phyloP scores from a whole-genome alignment of 2,888 invertebrate species.

The Athripsodes cinereus region DNA sequence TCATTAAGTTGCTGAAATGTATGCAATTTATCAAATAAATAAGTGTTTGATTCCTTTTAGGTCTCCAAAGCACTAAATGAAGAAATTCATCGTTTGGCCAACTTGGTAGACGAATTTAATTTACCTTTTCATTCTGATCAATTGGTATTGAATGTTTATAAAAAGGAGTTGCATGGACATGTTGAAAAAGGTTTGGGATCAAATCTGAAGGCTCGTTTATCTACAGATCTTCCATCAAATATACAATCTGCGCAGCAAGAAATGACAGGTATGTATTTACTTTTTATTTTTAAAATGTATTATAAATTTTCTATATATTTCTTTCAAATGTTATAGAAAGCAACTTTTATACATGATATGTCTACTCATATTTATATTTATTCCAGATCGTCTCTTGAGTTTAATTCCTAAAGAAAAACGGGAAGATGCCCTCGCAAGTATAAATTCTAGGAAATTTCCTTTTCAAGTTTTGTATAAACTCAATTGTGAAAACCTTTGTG shows the following conservation, averaged over 20 bases:
- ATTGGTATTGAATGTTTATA: constrained; percentile 83
- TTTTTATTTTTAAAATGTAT: no score
- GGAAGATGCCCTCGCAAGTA: constrained; percentile 43
- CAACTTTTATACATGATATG: no score
- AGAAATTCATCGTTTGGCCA: constrained; percentile 89
- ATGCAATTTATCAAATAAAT: not conserved
- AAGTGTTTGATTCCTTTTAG: constrained; percentile 35
- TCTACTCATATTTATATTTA: not conserved
- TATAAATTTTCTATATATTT: no score
- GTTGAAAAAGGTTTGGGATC: constrained; percentile 85
- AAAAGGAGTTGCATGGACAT: constrained; percentile 85
- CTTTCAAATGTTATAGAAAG: no score
- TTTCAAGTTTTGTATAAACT: constrained; percentile 89
- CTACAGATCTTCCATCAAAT: constrained; percentile 81
- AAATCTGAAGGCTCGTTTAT: constrained; percentile 76
- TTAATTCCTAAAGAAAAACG: constrained; percentile 68
- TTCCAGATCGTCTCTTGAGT: constrained; percentile 74
- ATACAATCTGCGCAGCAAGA: constrained; percentile 88
- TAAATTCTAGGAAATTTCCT: constrained; percentile 72
- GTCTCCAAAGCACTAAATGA: constrained; percentile 90
- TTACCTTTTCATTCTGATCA: constrained; percentile 86
- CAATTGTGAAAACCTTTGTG: constrained; percentile 95
- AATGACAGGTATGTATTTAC: constrained; percentile 62
- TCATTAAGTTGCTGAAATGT: no score
- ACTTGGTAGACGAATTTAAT: constrained; percentile 92